Conservation (phyloP, 53 echinoderm and acorn worm genomes). For the Patiria pectinifera region DNA sequence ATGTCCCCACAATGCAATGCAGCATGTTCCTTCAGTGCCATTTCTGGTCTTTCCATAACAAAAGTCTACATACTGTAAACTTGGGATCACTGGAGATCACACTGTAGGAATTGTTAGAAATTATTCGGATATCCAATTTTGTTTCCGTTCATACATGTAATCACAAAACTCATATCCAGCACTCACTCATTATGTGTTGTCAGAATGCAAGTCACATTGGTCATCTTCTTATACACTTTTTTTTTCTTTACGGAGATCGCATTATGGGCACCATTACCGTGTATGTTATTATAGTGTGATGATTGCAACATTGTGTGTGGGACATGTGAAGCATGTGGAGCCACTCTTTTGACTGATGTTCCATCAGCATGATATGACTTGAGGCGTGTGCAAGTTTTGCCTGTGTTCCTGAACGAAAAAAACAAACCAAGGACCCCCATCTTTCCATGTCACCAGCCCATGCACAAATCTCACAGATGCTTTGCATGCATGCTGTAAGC, state of each 20-base stretch:
- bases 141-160: not conserved
- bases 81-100: conserved; percentile 40
- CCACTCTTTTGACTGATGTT: conserved; percentile 23
- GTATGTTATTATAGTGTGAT: conserved; percentile 22
- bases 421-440: not conserved
- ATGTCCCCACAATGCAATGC: not conserved
- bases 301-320: conserved; percentile 29
- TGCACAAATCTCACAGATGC: not conserved
- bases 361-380: conserved; percentile 35
- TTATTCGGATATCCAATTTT: not conserved
- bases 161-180: not conserved
- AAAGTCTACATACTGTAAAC: not conserved
- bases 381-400: not conserved
- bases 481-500: not conserved
- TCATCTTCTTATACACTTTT: not conserved
- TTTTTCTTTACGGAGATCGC: not conserved
- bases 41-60: not conserved
- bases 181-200: not conserved
- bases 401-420: not conserved
- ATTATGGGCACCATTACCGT: conserved; percentile 11
- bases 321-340: conserved; percentile 40
- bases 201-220: not conserved
- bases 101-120: not conserved
- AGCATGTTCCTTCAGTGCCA: not conserved
- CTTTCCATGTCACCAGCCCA: not conserved